A percentile compares a stretch with the other conserved stretches of the same genome.
phyloP scores from a whole-genome alignment of 1,140 invertebrate species.

The Drosophila nebulosa region DNA sequence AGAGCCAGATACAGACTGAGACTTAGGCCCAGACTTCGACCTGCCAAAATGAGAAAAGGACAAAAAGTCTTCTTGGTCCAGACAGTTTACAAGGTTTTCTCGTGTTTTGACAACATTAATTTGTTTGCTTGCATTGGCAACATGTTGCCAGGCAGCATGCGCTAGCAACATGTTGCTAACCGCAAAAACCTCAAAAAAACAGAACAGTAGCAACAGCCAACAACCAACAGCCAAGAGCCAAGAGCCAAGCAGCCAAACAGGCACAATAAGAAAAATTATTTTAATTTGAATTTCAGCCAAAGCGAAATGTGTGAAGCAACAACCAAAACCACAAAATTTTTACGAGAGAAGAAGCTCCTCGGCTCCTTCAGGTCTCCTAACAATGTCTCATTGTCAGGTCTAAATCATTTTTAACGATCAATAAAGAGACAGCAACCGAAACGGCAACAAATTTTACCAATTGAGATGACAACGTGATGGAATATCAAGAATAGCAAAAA shows the following conservation, averaged over 20 bases:
- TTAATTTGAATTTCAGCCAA: conserved; percentile 44
- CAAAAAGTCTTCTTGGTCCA: conserved; percentile 22
- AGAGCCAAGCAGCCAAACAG: conserved; percentile 64
- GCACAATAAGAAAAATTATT: conserved; percentile 62
- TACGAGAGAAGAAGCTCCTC: conserved; percentile 42
- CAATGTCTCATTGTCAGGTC: conserved; percentile 75
- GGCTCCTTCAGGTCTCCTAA: conserved; percentile 35
- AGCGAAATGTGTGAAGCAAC: conserved; percentile 1
- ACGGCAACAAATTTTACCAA: background rate
- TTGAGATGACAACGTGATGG: conserved; percentile 10
- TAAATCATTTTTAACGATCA: conserved; percentile 79
- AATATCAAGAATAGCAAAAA: background rate
- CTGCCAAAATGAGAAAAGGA: conserved; percentile 1
- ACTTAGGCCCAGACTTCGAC: conserved; percentile 25
- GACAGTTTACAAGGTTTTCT: conserved; percentile 63
- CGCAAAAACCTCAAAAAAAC: conserved; percentile 38
- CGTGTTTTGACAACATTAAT: conserved; percentile 66
- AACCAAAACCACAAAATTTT: conserved; percentile 56
- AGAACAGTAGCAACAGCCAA: conserved; percentile 59
- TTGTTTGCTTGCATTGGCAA: conserved; percentile 40
- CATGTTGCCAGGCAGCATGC: conserved; percentile 9
- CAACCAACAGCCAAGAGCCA: conserved; percentile 18
- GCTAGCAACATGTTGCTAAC: conserved; percentile 43
- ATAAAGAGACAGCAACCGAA: conserved; percentile 50
- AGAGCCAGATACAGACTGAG: background rate